A percentile compares a stretch with the other conserved stretches of the same genome.
Evolutionary conservation across 2,888 invertebrate genomes (phyloP).

Genomic region (Aleiodes leptofemur): DNA sequence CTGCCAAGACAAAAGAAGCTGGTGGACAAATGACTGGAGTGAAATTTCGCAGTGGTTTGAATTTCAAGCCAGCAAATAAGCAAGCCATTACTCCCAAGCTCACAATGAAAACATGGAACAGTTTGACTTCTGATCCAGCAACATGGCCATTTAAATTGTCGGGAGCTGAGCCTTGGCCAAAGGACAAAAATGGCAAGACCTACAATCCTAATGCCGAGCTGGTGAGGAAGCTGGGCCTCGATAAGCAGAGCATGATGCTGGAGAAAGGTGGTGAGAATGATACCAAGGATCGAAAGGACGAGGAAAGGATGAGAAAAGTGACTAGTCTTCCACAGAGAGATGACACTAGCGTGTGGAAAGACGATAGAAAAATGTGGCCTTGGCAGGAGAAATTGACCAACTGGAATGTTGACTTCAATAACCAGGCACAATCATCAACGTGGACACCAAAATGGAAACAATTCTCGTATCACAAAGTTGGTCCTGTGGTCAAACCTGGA

Average conservation of each 20-base stretch:
- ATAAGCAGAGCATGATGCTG: conserved; percentile 58
- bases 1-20: conserved; percentile 48
- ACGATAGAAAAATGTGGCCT: conserved; percentile 52
- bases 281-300: conserved; percentile 1
- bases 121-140: conserved; percentile 69
- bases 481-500: conserved; percentile 64
- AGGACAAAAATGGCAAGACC: conserved; percentile 69
- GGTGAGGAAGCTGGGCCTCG: conserved; percentile 67
- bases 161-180: conserved; percentile 70
- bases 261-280: conserved; percentile 27
- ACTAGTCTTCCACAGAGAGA: conserved; percentile 43
- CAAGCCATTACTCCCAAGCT: conserved; percentile 59
- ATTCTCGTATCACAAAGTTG: conserved; percentile 70
- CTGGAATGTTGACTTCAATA: conserved; percentile 61
- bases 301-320: conserved; percentile 8
- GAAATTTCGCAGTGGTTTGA: conserved; percentile 32
- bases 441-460: conserved; percentile 71
- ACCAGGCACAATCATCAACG: conserved; percentile 52
- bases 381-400: conserved; percentile 52
- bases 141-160: conserved; percentile 71
- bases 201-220: conserved; percentile 71
- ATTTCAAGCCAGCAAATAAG: conserved; percentile 53
- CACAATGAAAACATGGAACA: conserved; percentile 68
- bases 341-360: conserved; percentile 46
- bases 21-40: conserved; percentile 36